Base-by-base conservation (phyloP, 1,140 invertebrate species). In the Cotesia typhae region DNA sequence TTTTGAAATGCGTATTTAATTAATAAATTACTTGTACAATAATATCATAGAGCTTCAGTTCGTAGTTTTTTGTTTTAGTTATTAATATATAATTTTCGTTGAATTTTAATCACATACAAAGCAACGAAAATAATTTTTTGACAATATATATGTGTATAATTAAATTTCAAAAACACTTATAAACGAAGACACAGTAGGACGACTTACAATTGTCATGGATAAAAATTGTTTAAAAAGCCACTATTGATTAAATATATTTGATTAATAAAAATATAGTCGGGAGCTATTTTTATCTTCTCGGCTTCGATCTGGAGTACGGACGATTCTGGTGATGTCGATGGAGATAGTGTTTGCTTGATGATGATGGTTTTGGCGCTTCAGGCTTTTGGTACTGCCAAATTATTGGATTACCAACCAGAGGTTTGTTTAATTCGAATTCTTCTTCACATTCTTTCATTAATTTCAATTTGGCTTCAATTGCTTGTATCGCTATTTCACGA, bases 381-480 rank as follows among this genome's bases (percentile, higher is more conserved):
- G 81, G 67, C 75, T 87, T 89, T 77, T 92, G 90, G 80, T 90
- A 92, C 69, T 92, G 89, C 51, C 89, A 83, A 57, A 94, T 91
- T 37, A 94, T 81, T n/a, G 92, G 90, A 20, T 90, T 82, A 88
- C 91, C 74, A 86, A 88, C 66, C 14, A 91, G 86, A 20, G 91
- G 87, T 77, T 92, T 92, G 76, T 93, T 93, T 0, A 94, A 87
- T 68, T 92, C 90, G 75, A 94, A 91, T 78, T 93, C 92, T 75
- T 93, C 91, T 38, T 90, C 88, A 0, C 88, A 88, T 74, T 91
- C 90, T 77, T 90, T 90, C 90, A 95, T 92, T 78, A 92, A 85
- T 78, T 94, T 95, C 2, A 96, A 84, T 84, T 96, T 96, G 1
- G 93, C 93, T 83, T 96, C 94, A 73, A 96, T 96, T 2, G 94